Evolutionary conservation across 2,797 vertebrate genomes (phyloP).

Genomic region (Morelia viridis): DNA sequence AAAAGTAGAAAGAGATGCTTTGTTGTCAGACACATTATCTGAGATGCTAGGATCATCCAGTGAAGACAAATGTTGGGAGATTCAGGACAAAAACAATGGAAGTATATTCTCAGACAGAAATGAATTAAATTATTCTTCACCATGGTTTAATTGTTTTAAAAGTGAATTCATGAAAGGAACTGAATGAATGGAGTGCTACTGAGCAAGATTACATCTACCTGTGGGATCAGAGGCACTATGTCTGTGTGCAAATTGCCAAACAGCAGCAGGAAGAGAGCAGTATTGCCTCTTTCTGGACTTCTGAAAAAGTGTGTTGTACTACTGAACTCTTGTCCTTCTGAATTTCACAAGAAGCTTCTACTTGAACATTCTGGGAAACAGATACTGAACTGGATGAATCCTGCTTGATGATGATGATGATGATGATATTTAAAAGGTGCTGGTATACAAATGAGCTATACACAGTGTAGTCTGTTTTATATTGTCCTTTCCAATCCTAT

Average conservation of each 20-base stretch:
- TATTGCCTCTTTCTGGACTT: background rate
- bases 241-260: background rate
- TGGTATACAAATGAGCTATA: background rate
- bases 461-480: background rate
- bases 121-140: background rate
- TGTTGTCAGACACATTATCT: background rate
- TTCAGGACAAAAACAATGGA: background rate
- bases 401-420: background rate
- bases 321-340: background rate
- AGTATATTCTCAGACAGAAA: background rate
- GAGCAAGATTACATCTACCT: background rate
- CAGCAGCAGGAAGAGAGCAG: no score
- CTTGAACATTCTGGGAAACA: background rate
- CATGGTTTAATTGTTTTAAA: background rate
- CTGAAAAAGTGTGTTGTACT: background rate
- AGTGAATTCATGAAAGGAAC: background rate
- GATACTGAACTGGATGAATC: background rate
- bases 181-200: background rate
- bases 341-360: background rate
- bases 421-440: background rate
- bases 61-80: background rate
- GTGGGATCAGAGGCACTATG: background rate
- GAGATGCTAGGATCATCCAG: background rate
- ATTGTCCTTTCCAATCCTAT: background rate
- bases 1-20: no score